Base-by-base conservation (phyloP, 2,113 vertebrate genomes). In the Otolemur garnettii region DNA sequence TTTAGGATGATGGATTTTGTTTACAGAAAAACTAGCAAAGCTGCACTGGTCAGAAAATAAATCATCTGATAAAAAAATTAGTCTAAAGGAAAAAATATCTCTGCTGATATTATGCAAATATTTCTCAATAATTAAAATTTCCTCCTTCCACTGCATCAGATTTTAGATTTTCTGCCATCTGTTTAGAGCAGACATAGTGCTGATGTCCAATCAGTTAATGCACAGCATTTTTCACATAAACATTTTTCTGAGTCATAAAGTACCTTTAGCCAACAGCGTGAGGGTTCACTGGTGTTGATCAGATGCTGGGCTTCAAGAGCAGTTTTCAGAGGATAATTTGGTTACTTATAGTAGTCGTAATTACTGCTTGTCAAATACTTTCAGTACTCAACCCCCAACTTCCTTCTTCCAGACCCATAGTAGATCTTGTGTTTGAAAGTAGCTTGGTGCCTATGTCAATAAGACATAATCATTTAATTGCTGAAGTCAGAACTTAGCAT, bases 41-140 rank as follows among this genome's bases (percentile, higher is more conserved):
- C 87, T 87, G 81, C 83, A 71, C 88, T 87, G n/a, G 77, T 89
- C 87, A 93, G 78, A 97, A 87, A 22, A 38, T 60, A 33, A 96
- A 72, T 94, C 85, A 59, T 19, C 0, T 24, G 90, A 12, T 59
- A 59, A 83, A 87, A 90, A 95, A 96, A 88, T 30, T 87, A 92
- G 96, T 97, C 28, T 93, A 92, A 81, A 64, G 12, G 14, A 93
- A 22, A 96, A 96, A 28, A 86, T 96, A 97, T 97, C 53, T 91
- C 71, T 96, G 17, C 95, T 93, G 5, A 30, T 45, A 89, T 94
- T 12, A 19, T 59, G 66, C 85, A 90, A 82, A 75, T 18, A 90
- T 57, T 68, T 90, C 96, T 91, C 45, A 96, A 4, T 22, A 64
- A 95, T 45, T 81, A 28, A 15, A 80, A 3, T 72, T 87, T 42